A percentile compares a stretch with the other conserved stretches of the same genome.
These are phyloP conservation scores for Sparidentex hasta DNA, from an alignment of 2,797 vertebrate genomes.

Conservation along the genomic window DNA sequence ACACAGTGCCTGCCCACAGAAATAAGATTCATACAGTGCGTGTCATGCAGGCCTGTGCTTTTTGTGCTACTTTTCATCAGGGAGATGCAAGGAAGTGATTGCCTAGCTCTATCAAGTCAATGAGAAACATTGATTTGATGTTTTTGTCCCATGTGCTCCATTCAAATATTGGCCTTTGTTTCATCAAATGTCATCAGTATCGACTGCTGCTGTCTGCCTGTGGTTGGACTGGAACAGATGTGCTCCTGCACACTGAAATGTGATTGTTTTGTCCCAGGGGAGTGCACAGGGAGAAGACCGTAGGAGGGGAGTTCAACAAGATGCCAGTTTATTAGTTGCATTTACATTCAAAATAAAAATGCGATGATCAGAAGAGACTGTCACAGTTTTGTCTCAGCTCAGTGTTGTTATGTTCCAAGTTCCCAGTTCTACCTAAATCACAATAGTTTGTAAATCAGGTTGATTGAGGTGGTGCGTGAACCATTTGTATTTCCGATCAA, in stretches of 20 bases:
- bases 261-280: conserved; percentile 29
- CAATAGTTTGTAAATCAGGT: too few species aligned
- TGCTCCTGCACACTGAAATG: conserved; percentile 30
- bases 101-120: conserved; percentile 55
- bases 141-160: conserved; percentile 35
- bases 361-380: too few species aligned
- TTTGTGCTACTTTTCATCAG: conserved; percentile 48
- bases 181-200: conserved; percentile 55
- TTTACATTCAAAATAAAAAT: too few species aligned
- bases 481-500: too few species aligned
- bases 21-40: conserved; percentile 45
- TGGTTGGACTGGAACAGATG: conserved; percentile 34
- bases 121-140: conserved; percentile 58
- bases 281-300: conserved; percentile 14
- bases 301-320: conserved; percentile 13
- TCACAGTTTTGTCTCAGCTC: too few species aligned
- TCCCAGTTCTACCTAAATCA: too few species aligned
- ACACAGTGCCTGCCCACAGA: conserved; percentile 46
- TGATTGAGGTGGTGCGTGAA: too few species aligned
- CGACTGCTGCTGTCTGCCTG: conserved; percentile 37
- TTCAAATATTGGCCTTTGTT: conserved; percentile 60
- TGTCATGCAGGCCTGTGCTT: conserved; percentile 35
- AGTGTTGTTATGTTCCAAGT: too few species aligned
- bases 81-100: conserved; percentile 48
- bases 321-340: conserved; percentile 10